These are phyloP conservation scores for Megathymus violae DNA, from an alignment of 1,140 invertebrate genomes.

Conservation along the genomic window DNA sequence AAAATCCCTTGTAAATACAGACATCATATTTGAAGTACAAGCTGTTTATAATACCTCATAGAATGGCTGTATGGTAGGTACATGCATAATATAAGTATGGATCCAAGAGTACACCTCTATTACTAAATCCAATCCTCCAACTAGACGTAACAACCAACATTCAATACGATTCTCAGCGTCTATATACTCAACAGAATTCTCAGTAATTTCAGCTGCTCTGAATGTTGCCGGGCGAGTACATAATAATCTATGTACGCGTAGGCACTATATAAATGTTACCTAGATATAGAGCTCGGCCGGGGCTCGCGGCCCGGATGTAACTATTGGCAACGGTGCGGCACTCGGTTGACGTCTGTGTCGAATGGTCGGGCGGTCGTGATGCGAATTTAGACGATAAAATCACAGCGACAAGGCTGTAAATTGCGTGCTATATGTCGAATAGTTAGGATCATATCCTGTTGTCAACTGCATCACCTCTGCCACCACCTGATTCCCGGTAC, in stretches of 20 bases:
- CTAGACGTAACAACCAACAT: not conserved
- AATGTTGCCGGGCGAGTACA: conserved; percentile 42
- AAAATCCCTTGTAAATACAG: too few species aligned
- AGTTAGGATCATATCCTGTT: conserved; percentile 55
- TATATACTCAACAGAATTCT: conserved; percentile 21
- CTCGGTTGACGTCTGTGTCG: conserved; percentile 37
- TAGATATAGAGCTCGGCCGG: conserved; percentile 55
- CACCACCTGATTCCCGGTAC: conserved; percentile 65
- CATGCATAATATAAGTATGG: too few species aligned
- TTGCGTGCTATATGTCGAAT: conserved; percentile 42
- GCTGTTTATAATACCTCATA: too few species aligned
- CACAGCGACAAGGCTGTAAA: conserved; percentile 47
- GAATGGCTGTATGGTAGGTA: too few species aligned
- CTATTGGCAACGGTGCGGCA: conserved; percentile 67
- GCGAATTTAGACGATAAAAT: conserved; percentile 51
- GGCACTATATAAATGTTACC: conserved; percentile 53
- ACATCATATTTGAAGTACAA: too few species aligned
- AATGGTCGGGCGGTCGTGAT: conserved; percentile 15
- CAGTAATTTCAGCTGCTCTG: conserved; percentile 26
- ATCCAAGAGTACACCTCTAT: not conserved
- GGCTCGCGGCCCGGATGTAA: conserved; percentile 63
- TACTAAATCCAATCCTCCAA: conserved; percentile 11
- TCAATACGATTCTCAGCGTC: conserved; percentile 4
- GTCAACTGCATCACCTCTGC: conserved; percentile 66
- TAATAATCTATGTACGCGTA: conserved; percentile 48